These are phyloP conservation scores for Anagrus nilaparvatae DNA, from an alignment of 1,140 invertebrate species.

Conservation along the genomic window DNA sequence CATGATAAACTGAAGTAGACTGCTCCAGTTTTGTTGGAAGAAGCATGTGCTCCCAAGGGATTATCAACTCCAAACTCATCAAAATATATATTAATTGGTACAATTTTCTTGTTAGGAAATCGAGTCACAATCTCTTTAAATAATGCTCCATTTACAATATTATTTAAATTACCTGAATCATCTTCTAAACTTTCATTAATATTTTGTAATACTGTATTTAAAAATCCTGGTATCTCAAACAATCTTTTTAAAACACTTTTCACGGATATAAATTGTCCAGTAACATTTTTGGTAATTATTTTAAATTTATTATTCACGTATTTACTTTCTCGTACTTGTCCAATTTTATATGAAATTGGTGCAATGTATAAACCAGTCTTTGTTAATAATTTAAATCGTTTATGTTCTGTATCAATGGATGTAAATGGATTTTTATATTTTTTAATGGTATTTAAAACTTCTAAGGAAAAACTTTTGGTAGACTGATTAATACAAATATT, in stretches of 20 bases:
- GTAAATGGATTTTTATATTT: not conserved
- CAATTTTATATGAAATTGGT: not conserved
- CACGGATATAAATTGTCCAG: slow-evolving; percentile 10
- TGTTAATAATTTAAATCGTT: not conserved
- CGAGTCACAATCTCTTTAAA: slow-evolving; percentile 2
- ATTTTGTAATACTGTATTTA: too few relatives aligned
- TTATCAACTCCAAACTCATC: slow-evolving; percentile 15
- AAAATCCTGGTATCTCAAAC: slow-evolving; percentile 7
- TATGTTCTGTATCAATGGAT: not conserved
- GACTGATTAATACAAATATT: too few relatives aligned
- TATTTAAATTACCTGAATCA: too few relatives aligned
- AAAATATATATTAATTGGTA: slow-evolving; percentile 14
- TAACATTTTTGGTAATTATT: slow-evolving; percentile 3
- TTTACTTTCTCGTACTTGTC: not conserved
- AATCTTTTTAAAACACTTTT: slow-evolving; percentile 8
- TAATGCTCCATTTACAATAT: slow-evolving; percentile 3
- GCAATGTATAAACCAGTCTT: not conserved
- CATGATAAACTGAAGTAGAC: slow-evolving; percentile 10
- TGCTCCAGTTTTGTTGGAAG: slow-evolving; percentile 10
- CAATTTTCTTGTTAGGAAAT: slow-evolving; percentile 5
- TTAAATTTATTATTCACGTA: not conserved
- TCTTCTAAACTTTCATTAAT: too few relatives aligned
- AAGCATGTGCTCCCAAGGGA: slow-evolving; percentile 11
- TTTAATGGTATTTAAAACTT: not conserved
- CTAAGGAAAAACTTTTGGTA: too few relatives aligned